Conservation (phyloP, 2,888 invertebrate genomes). For the Caprella mutica region DNA sequence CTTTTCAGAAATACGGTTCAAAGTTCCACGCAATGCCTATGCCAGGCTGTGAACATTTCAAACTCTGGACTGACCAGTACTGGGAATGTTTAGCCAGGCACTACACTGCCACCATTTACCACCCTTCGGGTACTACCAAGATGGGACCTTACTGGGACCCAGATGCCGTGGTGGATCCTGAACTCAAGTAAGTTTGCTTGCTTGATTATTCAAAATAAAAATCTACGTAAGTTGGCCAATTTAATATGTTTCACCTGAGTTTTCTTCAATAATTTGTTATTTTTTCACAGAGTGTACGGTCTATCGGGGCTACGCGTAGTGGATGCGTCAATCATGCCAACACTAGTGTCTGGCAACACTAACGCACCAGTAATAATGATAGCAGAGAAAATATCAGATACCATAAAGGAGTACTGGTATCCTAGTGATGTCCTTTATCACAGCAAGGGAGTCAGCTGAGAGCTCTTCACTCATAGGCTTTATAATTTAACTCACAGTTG, state of each 20-base stretch:
- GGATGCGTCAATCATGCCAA: conserved; percentile 40
- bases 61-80: conserved; percentile 53
- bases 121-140: conserved; percentile 65
- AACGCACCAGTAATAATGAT: conserved; percentile 58
- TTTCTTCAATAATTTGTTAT: not conserved
- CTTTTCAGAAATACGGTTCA: conserved; percentile 56
- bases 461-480: too few species aligned
- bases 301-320: conserved; percentile 38
- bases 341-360: conserved; percentile 38
- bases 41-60: conserved; percentile 71
- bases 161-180: conserved; percentile 59
- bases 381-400: conserved; percentile 74
- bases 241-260: too few species aligned
- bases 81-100: conserved; percentile 56
- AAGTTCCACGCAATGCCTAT: conserved; percentile 54
- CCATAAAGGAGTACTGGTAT: conserved; percentile 52
- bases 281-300: conserved; percentile 36
- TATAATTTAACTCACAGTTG: too few species aligned
- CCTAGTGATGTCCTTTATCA: too few species aligned
- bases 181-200: conserved; percentile 46
- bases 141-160: conserved; percentile 59
- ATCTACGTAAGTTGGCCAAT: too few species aligned
- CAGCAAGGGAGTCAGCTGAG: too few species aligned
- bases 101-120: conserved; percentile 54
- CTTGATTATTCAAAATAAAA: too few species aligned